Conservation (phyloP, 2,113 vertebrate genomes). For the Gasterosteus nipponicus region DNA sequence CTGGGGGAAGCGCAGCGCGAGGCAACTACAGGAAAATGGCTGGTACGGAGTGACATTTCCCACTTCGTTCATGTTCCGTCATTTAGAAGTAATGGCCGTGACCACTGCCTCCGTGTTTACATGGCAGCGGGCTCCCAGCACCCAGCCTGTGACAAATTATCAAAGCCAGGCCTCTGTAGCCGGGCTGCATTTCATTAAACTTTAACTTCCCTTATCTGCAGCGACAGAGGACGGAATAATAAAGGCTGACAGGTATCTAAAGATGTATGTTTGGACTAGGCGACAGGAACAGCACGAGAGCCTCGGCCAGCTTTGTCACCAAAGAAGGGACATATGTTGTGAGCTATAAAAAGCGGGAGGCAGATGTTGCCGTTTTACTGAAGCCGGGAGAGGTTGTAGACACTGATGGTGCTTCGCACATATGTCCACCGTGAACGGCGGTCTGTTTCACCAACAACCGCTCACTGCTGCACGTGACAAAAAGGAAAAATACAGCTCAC, state of each 20-base stretch:
- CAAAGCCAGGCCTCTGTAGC: conserved; percentile 81
- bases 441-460: conserved; percentile 62
- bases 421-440: conserved; percentile 73
- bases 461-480: conserved; percentile 37
- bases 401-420: conserved; percentile 69
- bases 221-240: conserved; percentile 80
- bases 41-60: conserved; percentile 66
- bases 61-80: conserved; percentile 73
- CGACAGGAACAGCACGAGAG: conserved; percentile 73
- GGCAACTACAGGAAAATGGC: conserved; percentile 71
- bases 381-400: conserved; percentile 73
- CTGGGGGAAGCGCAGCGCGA: conserved; percentile 26
- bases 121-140: conserved; percentile 79
- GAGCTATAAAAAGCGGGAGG: conserved; percentile 80
- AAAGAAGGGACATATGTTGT: conserved; percentile 76
- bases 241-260: conserved; percentile 82
- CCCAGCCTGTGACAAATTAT: conserved; percentile 84
- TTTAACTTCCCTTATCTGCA: conserved; percentile 82
- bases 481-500: not conserved
- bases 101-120: conserved; percentile 81
- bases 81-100: conserved; percentile 83
- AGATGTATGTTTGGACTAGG: conserved; percentile 80
- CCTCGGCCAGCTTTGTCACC: conserved; percentile 76
- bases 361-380: conserved; percentile 81
- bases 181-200: conserved; percentile 83